Percentiles rank a stretch among this genome's conserved stretches.
phyloP scores from a whole-genome alignment of 2,113 vertebrate species.

The Ceratotherium simum region DNA sequence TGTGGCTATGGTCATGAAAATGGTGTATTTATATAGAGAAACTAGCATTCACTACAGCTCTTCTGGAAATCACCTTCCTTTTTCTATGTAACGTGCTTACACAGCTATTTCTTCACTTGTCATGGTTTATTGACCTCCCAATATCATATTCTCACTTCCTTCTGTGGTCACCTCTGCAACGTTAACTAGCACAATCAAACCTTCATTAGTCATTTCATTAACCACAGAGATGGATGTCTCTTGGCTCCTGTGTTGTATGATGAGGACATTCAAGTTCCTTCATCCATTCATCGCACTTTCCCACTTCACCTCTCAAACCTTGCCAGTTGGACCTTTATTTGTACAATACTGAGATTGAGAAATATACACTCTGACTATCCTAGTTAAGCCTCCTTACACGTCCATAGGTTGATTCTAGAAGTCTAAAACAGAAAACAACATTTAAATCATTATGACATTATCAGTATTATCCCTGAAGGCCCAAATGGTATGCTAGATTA shows the following conservation, averaged over 20 bases:
- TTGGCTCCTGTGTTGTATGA: neutral
- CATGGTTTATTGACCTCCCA: neutral
- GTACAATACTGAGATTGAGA: neutral
- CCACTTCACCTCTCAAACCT: neutral
- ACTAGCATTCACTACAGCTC: neutral
- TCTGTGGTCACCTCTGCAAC: neutral
- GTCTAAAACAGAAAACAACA: conserved; percentile 2
- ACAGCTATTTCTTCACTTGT: neutral
- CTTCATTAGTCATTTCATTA: neutral
- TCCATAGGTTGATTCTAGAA: neutral
- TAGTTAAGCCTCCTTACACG: neutral
- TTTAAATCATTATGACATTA: neutral
- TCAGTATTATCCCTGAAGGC: neutral
- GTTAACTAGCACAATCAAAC: neutral
- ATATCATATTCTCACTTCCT: neutral
- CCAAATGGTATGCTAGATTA: neutral
- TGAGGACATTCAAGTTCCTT: neutral
- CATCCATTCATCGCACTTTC: neutral
- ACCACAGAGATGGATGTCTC: neutral
- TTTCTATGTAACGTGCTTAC: neutral
- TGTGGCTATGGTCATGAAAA: neutral
- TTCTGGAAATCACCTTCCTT: neutral
- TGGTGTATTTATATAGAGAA: neutral
- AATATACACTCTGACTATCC: neutral
- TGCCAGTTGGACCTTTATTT: neutral